Percentiles rank a stretch among this genome's conserved stretches.
Conservation (phyloP, 2,113 vertebrate species). For the Plecotus auritus region DNA sequence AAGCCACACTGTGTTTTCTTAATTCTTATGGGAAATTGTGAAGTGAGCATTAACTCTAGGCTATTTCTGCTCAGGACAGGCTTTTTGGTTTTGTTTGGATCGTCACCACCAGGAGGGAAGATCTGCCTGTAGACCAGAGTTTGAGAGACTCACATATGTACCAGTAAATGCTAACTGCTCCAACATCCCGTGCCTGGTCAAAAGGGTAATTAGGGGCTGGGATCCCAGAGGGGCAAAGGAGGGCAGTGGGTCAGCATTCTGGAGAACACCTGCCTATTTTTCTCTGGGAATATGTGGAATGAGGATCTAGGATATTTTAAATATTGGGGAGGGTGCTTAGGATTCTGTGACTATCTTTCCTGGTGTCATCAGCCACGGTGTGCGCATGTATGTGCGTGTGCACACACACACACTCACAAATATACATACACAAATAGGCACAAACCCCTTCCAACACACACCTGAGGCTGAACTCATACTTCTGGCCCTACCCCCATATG, state of each 20-base stretch:
- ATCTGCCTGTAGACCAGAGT: neutral
- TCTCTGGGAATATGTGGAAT: neutral
- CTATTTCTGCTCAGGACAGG: neutral
- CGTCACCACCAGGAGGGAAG: neutral
- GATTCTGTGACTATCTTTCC: neutral
- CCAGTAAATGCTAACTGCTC: neutral
- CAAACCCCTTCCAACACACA: neutral
- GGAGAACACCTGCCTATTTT: neutral
- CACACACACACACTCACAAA: neutral
- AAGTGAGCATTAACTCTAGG: neutral
- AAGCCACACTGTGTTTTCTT: neutral
- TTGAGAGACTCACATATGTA: neutral
- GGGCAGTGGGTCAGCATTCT: neutral
- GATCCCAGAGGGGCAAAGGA: neutral
- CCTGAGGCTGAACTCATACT: neutral
- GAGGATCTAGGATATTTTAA: neutral
- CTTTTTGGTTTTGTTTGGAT: neutral
- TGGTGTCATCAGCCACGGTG: neutral
- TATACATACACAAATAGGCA: neutral
- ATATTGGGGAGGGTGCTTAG: neutral
- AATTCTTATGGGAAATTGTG: neutral
- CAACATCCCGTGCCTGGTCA: neutral
- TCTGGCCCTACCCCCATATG: neutral
- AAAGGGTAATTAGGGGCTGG: neutral
- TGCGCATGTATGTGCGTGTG: accelerated